Evolutionary conservation across 2,797 vertebrate species (phyloP), one percentile per base, ranked within the genome.

Genomic region (Argentina silus): DNA sequence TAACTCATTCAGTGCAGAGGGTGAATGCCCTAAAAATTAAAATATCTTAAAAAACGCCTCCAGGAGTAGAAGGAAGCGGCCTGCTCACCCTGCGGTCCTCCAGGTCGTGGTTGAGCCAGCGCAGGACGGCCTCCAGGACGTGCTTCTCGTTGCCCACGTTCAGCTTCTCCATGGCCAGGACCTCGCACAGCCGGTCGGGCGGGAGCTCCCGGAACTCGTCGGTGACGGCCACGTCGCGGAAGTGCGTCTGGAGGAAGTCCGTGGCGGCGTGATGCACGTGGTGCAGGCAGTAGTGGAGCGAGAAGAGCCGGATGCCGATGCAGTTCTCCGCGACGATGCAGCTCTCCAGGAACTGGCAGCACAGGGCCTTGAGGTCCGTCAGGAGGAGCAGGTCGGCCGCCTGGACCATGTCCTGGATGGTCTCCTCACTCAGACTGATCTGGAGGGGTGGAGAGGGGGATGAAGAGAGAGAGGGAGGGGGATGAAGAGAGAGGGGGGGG

Each of bases 301-400:
- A 96, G 83, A 99, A 99, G 82, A 98, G 95, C 0, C 96, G 95
- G 88, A 99, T 99, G 67, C 98, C 98, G 0, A 99, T 95, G 92
- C 98, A 99, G 93, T 99, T 99, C 89, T 99, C 97, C 0, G 97
- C 97, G 0, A 94, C 95, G 78, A 99, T 97, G 90, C 98, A 99
- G 90, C 96, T 95, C 91, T 99, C 96, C 67, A 99, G 72, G 89
- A 99, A 99, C 94, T 99, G 96, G 74, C 97, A 99, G 91, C 98
- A 99, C 82, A 99, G 91, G 5, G 92, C 90, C 92, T 99, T 99
- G 3, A 99, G 96, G 86, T 99, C 98, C 0, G 96, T 97, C 83
- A 99, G 94, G 72, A 99, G 95, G 68, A 99, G 94, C 70, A 99
- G 93, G 90, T 99, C 98, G 0, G 98, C 97, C 0, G 97, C 97